phyloP scores from a whole-genome alignment of 2,888 invertebrate genomes.

The Apotomis turbidana region DNA sequence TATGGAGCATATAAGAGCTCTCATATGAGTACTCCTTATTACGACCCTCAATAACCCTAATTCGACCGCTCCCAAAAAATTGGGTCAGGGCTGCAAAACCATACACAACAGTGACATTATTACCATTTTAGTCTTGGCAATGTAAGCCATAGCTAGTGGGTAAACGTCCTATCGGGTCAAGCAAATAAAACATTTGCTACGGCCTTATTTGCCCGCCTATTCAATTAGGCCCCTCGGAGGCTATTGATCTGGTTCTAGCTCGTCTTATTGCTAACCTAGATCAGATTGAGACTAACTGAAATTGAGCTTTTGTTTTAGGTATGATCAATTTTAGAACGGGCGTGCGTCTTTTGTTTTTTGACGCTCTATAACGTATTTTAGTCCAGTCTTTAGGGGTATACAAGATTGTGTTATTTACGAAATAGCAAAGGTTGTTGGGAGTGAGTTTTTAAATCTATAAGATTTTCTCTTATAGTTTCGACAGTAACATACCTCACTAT shows the following conservation, averaged over 20 bases:
- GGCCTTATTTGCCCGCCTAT: slow-evolving; percentile 17
- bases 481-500: too few relatives aligned
- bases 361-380: neutral
- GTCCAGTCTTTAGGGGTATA: too few relatives aligned
- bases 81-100: slow-evolving; percentile 24
- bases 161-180: neutral
- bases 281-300: slow-evolving; percentile 17
- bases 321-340: neutral
- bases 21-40: neutral
- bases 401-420: too few relatives aligned
- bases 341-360: neutral
- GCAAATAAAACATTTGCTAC: slow-evolving; percentile 22
- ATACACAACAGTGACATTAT: slow-evolving; percentile 29
- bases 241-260: slow-evolving; percentile 6
- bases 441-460: too few relatives aligned
- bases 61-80: neutral
- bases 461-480: too few relatives aligned
- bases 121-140: slow-evolving; percentile 25
- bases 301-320: neutral
- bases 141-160: slow-evolving; percentile 4
- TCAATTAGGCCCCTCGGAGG: slow-evolving; percentile 22
- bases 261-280: slow-evolving; percentile 6
- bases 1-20: neutral
- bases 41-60: neutral
- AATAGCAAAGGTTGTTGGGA: too few relatives aligned